phyloP scores from a whole-genome alignment of 1,140 invertebrate genomes.

The Phthorimaea operculella region DNA sequence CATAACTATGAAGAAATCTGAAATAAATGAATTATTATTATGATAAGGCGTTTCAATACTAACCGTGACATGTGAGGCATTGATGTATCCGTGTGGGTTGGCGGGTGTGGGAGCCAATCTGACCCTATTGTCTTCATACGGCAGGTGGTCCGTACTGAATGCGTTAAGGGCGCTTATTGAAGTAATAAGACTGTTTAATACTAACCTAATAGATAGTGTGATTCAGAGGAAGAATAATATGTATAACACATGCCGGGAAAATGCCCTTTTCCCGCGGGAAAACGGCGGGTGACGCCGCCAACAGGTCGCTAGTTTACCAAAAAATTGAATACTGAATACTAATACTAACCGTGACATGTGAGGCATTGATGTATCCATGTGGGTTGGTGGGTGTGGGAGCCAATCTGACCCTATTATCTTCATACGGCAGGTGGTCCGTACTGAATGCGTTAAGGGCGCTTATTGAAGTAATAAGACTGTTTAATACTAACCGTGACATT shows the following conservation, averaged over 20 bases:
- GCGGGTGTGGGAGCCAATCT: conserved; percentile 79
- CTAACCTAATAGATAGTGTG: too few species aligned
- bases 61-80: conserved; percentile 86
- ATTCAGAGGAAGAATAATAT: too few species aligned
- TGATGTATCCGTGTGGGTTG: conserved; percentile 89
- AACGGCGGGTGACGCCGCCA: too few species aligned
- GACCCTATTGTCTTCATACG: conserved; percentile 90
- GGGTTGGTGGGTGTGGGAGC: conserved; percentile 82
- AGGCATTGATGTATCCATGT: conserved; percentile 91
- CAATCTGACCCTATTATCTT: conserved; percentile 85
- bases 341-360: conserved; percentile 82
- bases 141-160: conserved; percentile 79
- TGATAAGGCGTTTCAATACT: conserved; percentile 76
- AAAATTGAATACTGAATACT: too few species aligned
- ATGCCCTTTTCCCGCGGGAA: too few species aligned
- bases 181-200: too few species aligned
- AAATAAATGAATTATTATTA: too few species aligned
- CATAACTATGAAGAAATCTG: too few species aligned
- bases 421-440: conserved; percentile 85
- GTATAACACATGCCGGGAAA: too few species aligned
- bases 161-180: conserved; percentile 71
- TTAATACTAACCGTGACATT: too few species aligned
- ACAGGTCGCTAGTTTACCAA: too few species aligned
- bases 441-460: conserved; percentile 69
- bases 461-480: conserved; percentile 77